Conservation (phyloP, 2,888 invertebrate species). For the Limenitis arthemis region DNA sequence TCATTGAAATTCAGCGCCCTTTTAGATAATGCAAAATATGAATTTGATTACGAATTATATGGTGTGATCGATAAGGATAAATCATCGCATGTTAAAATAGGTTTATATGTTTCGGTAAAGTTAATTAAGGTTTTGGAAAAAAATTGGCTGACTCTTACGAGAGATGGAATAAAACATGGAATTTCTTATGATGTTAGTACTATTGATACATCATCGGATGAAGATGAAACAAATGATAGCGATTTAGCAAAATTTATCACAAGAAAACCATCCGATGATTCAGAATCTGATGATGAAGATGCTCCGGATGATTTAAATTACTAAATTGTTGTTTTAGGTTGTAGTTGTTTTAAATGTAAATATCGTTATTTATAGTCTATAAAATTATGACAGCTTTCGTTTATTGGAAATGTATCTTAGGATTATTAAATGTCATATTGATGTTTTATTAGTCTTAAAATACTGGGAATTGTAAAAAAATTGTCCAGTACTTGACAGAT, state of each 20-base stretch:
- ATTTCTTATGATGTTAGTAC: slow-evolving; percentile 51
- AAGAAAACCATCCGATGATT: slow-evolving; percentile 4
- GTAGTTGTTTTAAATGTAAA: too few species aligned
- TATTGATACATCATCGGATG: slow-evolving; percentile 47
- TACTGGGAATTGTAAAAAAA: too few species aligned
- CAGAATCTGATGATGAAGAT: slow-evolving; percentile 15
- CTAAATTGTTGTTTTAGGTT: too few species aligned
- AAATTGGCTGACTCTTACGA: slow-evolving; percentile 49
- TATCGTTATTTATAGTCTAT: too few species aligned
- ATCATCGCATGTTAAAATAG: slow-evolving; percentile 44
- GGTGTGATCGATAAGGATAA: slow-evolving; percentile 40
- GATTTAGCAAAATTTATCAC: slow-evolving; percentile 8
- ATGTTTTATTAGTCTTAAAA: too few species aligned
- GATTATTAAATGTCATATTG: too few species aligned
- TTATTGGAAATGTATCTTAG: too few species aligned
- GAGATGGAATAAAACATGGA: slow-evolving; percentile 42
- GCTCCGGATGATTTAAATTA: slow-evolving; percentile 13
- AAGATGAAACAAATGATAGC: slow-evolving; percentile 30
- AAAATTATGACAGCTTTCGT: too few species aligned
- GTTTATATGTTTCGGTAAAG: slow-evolving; percentile 48
- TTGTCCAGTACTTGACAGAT: too few species aligned
- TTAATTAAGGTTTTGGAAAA: slow-evolving; percentile 40
- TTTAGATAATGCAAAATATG: slow-evolving; percentile 40
- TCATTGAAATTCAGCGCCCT: slow-evolving; percentile 38
- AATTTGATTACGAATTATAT: slow-evolving; percentile 52